Conservation (phyloP, 2,888 invertebrate genomes). For the Papilio elwesi region DNA sequence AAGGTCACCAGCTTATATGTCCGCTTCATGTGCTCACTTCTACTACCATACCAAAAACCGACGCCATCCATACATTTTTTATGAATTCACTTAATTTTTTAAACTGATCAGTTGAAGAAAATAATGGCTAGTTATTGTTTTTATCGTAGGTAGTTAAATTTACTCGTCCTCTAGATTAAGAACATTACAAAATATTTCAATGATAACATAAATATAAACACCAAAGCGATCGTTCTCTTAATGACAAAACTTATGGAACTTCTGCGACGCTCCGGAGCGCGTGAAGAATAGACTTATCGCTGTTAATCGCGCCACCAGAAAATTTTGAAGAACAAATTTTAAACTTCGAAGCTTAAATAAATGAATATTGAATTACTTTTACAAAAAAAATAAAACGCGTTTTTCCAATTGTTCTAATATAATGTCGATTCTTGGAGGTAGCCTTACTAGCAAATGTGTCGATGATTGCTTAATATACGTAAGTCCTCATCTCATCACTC, state of each 20-base stretch:
- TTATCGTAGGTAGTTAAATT: not conserved
- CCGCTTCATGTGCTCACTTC: too few species aligned
- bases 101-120: too few species aligned
- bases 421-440: too few species aligned
- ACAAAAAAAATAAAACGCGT: not conserved
- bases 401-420: not conserved
- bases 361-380: not conserved
- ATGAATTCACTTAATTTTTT: too few species aligned
- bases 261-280: conserved; percentile 58
- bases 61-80: too few species aligned
- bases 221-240: conserved; percentile 25
- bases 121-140: too few species aligned
- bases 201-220: conserved; percentile 20
- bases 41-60: too few species aligned
- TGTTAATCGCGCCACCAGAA: conserved; percentile 78
- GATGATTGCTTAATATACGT: too few species aligned
- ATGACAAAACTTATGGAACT: conserved; percentile 39
- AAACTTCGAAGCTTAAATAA: conserved; percentile 56
- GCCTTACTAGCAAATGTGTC: too few species aligned
- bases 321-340: conserved; percentile 75
- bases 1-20: too few species aligned
- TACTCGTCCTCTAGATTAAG: not conserved
- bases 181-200: conserved; percentile 8
- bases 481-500: too few species aligned
- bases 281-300: conserved; percentile 72